phyloP scores from a whole-genome alignment of 2,888 invertebrate species.

The Caenorhabditis sulstoni region DNA sequence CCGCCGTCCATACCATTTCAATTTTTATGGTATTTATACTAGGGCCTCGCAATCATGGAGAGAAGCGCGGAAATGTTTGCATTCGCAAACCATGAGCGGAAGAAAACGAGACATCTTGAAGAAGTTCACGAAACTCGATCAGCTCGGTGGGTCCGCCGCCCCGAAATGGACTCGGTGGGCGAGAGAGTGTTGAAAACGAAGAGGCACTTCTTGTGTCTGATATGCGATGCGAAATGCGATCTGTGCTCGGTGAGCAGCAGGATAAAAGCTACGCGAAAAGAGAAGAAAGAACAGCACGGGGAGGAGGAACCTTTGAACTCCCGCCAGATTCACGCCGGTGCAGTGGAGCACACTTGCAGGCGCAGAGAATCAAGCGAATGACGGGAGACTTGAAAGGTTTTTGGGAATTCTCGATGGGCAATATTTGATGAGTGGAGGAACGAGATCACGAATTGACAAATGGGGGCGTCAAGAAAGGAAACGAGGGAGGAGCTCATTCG shows the following conservation, averaged over 20 bases:
- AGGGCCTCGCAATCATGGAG: slow-evolving; percentile 13
- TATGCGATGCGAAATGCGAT: slow-evolving; percentile 51
- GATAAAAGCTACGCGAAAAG: slow-evolving; percentile 12
- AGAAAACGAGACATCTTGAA: slow-evolving; percentile 6
- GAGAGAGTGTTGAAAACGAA: slow-evolving; percentile 22
- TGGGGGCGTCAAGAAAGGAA: slow-evolving; percentile 8
- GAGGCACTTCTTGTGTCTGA: slow-evolving; percentile 29
- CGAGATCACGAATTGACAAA: slow-evolving; percentile 10
- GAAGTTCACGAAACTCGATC: slow-evolving; percentile 44
- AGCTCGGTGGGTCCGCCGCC: slow-evolving; percentile 36
- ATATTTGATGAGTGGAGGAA: slow-evolving; percentile 37
- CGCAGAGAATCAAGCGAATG: background rate
- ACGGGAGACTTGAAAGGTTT: background rate
- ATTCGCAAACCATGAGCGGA: slow-evolving; percentile 23
- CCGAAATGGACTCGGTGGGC: slow-evolving; percentile 23
- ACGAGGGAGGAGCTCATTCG: background rate
- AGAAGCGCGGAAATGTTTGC: slow-evolving; percentile 34
- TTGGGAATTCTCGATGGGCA: slow-evolving; percentile 5
- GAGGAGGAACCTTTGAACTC: background rate
- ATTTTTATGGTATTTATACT: slow-evolving; percentile 38
- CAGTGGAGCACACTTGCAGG: too few species aligned
- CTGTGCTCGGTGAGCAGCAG: slow-evolving; percentile 43
- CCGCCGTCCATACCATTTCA: slow-evolving; percentile 16
- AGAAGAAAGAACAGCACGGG: background rate
- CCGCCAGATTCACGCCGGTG: background rate